phyloP scores from a whole-genome alignment of 2,113 vertebrate genomes.

The Sinocyclocheilus grahami region DNA sequence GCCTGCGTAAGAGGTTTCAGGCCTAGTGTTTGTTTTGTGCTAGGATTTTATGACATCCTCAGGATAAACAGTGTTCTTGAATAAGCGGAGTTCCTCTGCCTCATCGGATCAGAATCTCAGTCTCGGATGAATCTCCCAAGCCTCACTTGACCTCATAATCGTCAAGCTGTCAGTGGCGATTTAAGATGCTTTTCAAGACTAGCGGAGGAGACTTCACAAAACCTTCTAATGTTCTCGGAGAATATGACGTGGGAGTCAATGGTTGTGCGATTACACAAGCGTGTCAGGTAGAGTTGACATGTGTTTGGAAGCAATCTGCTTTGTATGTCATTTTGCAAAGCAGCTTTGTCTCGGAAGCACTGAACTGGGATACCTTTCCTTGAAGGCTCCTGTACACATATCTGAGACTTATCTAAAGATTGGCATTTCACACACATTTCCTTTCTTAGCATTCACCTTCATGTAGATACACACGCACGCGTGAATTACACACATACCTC shows the following conservation, averaged over 20 bases:
- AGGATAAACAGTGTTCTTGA: slow-evolving; percentile 34
- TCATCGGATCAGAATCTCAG: slow-evolving; percentile 16
- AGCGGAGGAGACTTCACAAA: neutral
- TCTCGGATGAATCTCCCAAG: slow-evolving; percentile 9
- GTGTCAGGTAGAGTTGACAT: neutral
- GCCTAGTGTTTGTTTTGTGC: slow-evolving; percentile 24
- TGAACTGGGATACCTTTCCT: neutral
- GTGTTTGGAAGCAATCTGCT: neutral
- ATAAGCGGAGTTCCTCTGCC: neutral
- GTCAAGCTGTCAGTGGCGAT: neutral
- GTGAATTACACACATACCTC: slow-evolving; percentile 18
- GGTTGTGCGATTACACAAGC: neutral
- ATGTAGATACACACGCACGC: neutral
- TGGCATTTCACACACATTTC: slow-evolving; percentile 8
- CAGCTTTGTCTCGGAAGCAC: neutral
- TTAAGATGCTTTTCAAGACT: neutral
- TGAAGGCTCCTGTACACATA: neutral
- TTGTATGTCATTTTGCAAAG: slow-evolving; percentile 41
- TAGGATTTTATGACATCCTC: slow-evolving; percentile 24
- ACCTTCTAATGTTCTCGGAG: neutral
- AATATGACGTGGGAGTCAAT: neutral
- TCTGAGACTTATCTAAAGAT: neutral
- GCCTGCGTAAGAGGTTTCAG: neutral
- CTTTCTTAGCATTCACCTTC: neutral
- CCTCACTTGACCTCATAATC: slow-evolving; percentile 18